A percentile compares a stretch with the other conserved stretches of the same genome.
Evolutionary conservation across 2,888 invertebrate species (phyloP).

Genomic region (Actias luna): DNA sequence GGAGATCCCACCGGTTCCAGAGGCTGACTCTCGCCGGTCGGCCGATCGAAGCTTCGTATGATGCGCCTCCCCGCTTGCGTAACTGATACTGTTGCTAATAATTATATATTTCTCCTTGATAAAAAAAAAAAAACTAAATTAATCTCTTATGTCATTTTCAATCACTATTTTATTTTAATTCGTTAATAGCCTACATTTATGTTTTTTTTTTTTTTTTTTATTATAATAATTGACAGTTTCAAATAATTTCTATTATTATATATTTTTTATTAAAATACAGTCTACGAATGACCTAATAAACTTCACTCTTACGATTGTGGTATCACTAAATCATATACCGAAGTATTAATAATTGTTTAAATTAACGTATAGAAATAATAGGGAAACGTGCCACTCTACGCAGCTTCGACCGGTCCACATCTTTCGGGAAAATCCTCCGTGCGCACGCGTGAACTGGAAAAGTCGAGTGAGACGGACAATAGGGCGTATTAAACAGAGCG

Average conservation of each 20-base stretch:
- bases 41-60: slow-evolving; percentile 69
- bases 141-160: background rate
- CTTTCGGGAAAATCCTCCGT: slow-evolving; percentile 63
- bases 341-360: slow-evolving; percentile 12
- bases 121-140: background rate
- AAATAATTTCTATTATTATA: too few species aligned
- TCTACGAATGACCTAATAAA: too few species aligned
- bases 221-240: too few species aligned
- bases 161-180: background rate
- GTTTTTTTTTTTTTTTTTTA: too few species aligned
- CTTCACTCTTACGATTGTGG: too few species aligned
- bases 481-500: slow-evolving; percentile 37
- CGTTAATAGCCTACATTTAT: too few species aligned
- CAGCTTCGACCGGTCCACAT: slow-evolving; percentile 66
- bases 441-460: slow-evolving; percentile 72
- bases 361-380: slow-evolving; percentile 14
- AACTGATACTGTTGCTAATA: slow-evolving; percentile 65
- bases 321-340: slow-evolving; percentile 3
- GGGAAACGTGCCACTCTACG: slow-evolving; percentile 46
- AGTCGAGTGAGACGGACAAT: slow-evolving; percentile 48
- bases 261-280: too few species aligned
- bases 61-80: slow-evolving; percentile 75
- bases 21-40: slow-evolving; percentile 65
- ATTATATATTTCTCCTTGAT: slow-evolving; percentile 22
- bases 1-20: slow-evolving; percentile 66